Evolutionary conservation across 1,140 invertebrate species (phyloP), one percentile per base, ranked within the genome.

Genomic region (Papilio machaon): DNA sequence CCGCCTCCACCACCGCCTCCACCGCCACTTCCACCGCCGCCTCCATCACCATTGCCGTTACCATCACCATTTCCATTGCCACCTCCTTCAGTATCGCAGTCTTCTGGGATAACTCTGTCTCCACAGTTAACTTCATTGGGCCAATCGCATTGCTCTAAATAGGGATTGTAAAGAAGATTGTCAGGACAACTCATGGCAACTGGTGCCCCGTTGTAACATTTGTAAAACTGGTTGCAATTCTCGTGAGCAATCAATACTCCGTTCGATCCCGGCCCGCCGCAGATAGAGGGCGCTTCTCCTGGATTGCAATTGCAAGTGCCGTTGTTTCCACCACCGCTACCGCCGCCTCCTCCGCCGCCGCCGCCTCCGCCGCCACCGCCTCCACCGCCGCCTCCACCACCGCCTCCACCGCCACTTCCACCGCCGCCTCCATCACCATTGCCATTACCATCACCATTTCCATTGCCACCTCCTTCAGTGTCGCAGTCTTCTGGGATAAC

Each of bases 141-240:
- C 86, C 84, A 90, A 67, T 90, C 86, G 73, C 90, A 91, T 84
- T 70, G 13, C 76, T 88, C 81, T 52, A 75, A 84, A 11, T 84
- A 54, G 3, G 84, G 73, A 74, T 89, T 83, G 73, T 82, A 91
- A 2, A 87, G 79, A 11, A 90, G 82, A 35, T 83, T 79, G 1
- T 35, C 60, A 15, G 84, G 82, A 80, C 90, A 90, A 23, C 43
- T 78, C n/a, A 83, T 49, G 74, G 73, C 73, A 1, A 89, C 80
- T 35, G 87, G 79, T 38, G 79, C 58, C 46, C 91, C 91, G 74
- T 86, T 83, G 35, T 74, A 58, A 46, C 91, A 92, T 76, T 89
- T 87, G 75, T 91, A 92, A 76, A 87, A 92, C 73, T 87, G 85
- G 38, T 87, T 85, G 54, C 91, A 92, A 43, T 86, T 77, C 85